These are phyloP conservation scores for Eubasilissa splendida DNA, from an alignment of 2,888 invertebrate genomes.

Conservation along the genomic window DNA sequence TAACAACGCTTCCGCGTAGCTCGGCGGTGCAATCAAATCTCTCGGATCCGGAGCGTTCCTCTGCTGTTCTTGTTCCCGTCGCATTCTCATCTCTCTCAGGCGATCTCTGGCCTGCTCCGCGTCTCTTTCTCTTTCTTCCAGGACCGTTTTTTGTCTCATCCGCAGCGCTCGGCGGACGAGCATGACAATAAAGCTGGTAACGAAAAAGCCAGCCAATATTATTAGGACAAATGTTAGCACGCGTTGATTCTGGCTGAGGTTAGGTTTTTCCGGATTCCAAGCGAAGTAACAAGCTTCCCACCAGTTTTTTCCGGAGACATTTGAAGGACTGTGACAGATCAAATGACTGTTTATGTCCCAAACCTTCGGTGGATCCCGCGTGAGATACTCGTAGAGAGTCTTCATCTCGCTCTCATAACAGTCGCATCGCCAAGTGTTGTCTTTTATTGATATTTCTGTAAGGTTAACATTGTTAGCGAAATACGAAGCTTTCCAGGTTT, in stretches of 20 bases:
- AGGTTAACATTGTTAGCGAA: slow-evolving; percentile 76
- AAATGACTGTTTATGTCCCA: slow-evolving; percentile 69
- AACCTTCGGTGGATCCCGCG: slow-evolving; percentile 72
- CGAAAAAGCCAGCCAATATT: slow-evolving; percentile 71
- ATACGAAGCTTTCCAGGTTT: slow-evolving; percentile 73
- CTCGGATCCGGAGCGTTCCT: slow-evolving; percentile 79
- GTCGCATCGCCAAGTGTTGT: slow-evolving; percentile 86
- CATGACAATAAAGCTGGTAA: slow-evolving; percentile 72
- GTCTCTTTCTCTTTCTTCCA: slow-evolving; percentile 72
- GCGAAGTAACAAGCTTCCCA: slow-evolving; percentile 75
- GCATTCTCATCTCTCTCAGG: slow-evolving; percentile 71
- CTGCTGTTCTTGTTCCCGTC: slow-evolving; percentile 70
- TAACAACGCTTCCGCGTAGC: slow-evolving; percentile 83
- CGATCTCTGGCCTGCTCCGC: slow-evolving; percentile 75
- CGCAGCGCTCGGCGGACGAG: slow-evolving; percentile 73
- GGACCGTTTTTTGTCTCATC: slow-evolving; percentile 69
- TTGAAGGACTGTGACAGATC: slow-evolving; percentile 78
- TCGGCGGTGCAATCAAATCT: slow-evolving; percentile 80
- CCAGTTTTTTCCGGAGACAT: slow-evolving; percentile 79
- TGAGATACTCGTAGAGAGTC: slow-evolving; percentile 76
- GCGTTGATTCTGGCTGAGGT: slow-evolving; percentile 66
- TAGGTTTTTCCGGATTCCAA: slow-evolving; percentile 72
- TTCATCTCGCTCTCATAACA: slow-evolving; percentile 76
- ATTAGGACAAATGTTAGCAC: slow-evolving; percentile 76
- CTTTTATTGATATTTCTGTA: slow-evolving; percentile 75